Evolutionary conservation across 2,113 vertebrate species (phyloP).

Genomic region (Ramphastos sulfuratus): DNA sequence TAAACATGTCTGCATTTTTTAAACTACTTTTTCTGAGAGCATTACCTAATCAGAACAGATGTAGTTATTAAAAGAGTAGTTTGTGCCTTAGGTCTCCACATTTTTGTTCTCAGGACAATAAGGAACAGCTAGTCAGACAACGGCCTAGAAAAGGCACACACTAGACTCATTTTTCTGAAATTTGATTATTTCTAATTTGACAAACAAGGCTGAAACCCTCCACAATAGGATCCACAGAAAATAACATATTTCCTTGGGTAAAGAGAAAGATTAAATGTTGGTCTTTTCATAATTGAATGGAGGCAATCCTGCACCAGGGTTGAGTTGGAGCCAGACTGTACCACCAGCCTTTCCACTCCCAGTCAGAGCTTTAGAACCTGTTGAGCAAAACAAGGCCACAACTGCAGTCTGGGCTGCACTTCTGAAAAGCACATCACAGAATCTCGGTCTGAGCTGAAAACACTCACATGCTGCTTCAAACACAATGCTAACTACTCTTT

Average conservation of each 20-base stretch:
- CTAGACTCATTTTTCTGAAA: background rate
- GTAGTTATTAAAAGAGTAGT: background rate
- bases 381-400: background rate
- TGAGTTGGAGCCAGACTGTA: background rate
- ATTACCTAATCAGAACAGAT: constrained; percentile 25
- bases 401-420: background rate
- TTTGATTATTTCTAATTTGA: background rate
- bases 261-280: background rate
- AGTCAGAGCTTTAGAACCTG: background rate
- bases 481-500: background rate
- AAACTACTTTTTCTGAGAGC: background rate
- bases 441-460: background rate
- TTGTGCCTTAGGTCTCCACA: background rate
- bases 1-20: background rate
- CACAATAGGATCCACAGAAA: background rate
- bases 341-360: background rate
- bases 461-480: background rate
- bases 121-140: constrained; percentile 12
- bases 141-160: background rate
- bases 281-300: background rate
- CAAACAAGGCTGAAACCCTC: background rate
- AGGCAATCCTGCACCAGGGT: background rate
- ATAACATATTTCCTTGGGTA: background rate
- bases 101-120: background rate
- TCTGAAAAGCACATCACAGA: background rate